A percentile compares a stretch with the other conserved stretches of the same genome.
These are phyloP conservation scores for Pedicia rivosa DNA, from an alignment of 2,888 invertebrate species.

Conservation along the genomic window DNA sequence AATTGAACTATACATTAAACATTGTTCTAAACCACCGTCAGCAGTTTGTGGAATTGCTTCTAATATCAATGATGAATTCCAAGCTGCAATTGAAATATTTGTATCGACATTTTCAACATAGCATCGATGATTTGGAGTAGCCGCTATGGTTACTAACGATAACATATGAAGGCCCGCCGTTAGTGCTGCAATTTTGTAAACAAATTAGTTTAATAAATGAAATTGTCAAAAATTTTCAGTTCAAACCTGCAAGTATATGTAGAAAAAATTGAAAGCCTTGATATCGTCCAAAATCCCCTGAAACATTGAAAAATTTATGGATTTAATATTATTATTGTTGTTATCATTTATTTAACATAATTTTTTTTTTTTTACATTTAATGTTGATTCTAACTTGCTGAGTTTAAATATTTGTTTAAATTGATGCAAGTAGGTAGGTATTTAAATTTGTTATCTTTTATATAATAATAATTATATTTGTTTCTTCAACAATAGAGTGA, in stretches of 20 bases:
- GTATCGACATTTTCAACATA: constrained; percentile 36
- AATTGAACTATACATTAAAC: constrained; percentile 33
- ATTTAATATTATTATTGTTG: too few species aligned
- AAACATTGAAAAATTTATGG: constrained; percentile 15
- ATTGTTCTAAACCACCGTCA: constrained; percentile 46
- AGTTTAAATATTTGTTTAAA: too few species aligned
- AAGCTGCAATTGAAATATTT: constrained; percentile 32
- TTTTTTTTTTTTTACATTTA: too few species aligned
- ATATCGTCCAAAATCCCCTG: constrained; percentile 71
- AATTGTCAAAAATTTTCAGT: constrained; percentile 73
- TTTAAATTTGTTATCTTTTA: too few species aligned
- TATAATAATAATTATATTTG: too few species aligned
- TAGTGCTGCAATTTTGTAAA: constrained; percentile 60
- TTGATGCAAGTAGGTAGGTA: too few species aligned
- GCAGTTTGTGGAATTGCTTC: constrained; percentile 39
- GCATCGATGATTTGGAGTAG: constrained; percentile 40
- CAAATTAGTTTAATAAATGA: constrained; percentile 59
- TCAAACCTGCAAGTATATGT: too few species aligned
- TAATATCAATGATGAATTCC: constrained; percentile 37
- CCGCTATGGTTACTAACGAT: constrained; percentile 62
- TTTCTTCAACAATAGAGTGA: too few species aligned
- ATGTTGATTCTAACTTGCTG: too few species aligned
- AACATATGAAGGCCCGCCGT: constrained; percentile 74
- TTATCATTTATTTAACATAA: too few species aligned
- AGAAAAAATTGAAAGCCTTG: constrained; percentile 63